Conservation (phyloP, 2,888 invertebrate species). For the Drosophila hawaiiensis region DNA sequence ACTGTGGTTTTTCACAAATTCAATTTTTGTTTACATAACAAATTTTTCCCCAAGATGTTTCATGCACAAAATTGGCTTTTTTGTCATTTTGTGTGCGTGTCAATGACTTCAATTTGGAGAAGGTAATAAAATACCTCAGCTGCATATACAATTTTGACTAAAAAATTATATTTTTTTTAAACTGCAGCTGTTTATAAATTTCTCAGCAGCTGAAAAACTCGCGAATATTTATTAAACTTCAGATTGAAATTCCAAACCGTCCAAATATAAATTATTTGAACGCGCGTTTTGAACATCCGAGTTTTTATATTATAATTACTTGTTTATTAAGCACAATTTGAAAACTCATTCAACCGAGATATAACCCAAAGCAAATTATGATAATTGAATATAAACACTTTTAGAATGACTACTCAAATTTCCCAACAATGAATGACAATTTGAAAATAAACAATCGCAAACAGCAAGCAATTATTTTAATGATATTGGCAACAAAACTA, state of each 20-base stretch:
- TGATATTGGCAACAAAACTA: not conserved
- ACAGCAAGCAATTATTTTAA: constrained; percentile 36
- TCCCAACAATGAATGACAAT: constrained; percentile 19
- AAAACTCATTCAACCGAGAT: not conserved
- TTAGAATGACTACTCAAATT: constrained; percentile 1
- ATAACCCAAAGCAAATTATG: not conserved
- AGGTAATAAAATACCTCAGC: not conserved
- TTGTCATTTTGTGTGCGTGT: not conserved
- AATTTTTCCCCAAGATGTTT: not conserved
- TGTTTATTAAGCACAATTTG: constrained; percentile 19
- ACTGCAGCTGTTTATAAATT: not conserved
- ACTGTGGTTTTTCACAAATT: not conserved
- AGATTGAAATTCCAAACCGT: not conserved
- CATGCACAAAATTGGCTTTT: not conserved
- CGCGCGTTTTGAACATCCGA: not conserved
- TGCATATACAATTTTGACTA: not conserved
- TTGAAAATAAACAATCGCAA: constrained; percentile 6
- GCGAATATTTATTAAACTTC: not conserved
- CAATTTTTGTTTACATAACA: constrained; percentile 18
- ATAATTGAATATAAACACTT: constrained; percentile 38
- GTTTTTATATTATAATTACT: constrained; percentile 1
- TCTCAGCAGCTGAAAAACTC: not conserved
- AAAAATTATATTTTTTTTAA: not conserved
- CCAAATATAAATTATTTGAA: not conserved
- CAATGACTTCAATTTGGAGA: not conserved